Evolutionary conservation across 1,140 invertebrate species (phyloP), one percentile per base, ranked within the genome.

Genomic region (Stegodyphus dumicola): DNA sequence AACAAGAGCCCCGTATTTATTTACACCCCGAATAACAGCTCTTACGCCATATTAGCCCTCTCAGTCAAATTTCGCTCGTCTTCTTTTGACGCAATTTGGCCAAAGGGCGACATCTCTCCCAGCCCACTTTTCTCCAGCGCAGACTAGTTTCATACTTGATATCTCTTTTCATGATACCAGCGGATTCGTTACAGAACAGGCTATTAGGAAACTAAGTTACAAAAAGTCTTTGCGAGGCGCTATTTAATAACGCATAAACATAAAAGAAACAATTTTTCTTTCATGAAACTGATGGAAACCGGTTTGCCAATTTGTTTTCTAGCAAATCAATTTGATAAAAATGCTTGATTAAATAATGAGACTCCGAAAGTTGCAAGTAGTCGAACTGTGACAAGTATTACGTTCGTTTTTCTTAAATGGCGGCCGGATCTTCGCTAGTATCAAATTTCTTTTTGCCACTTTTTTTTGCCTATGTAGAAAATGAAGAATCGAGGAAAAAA

Each of bases 1-100:
- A 77, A 85, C 81, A 76, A 64, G 81, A 83, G 73, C 60, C 49
- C 81, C 53, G 65, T 85, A 85, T 85, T 85, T 85, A 85, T 85
- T 85, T 85, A 69, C 81, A 56, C 73, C 64, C 73, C 17, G 70
- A 75, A 74, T 75, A 74, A 83, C 70, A 15, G 71, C 69, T 33
- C 33, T 33, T 33, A 33, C 33, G 33, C 70, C 69, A 74, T 83
- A 83, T 83, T 83, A 83, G 80, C 71, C 60, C 64, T 75, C 80
- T 66, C 76, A 77, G 13, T 77, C 76, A 33, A 77, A 76, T 15
- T 77, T 66, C 48, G 18, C 18, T 13, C 48, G 48, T 74, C 7
- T 48, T 71, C 67, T 33, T 81, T 60, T 81, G 69, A 73, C 70
- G 78, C 78, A 73, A 73, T 81, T 81, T 73, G 70, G 33, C 78